Evolutionary conservation across 2,113 vertebrate genomes (phyloP), one percentile per base, ranked within the genome.

Genomic region (Sorex araneus): DNA sequence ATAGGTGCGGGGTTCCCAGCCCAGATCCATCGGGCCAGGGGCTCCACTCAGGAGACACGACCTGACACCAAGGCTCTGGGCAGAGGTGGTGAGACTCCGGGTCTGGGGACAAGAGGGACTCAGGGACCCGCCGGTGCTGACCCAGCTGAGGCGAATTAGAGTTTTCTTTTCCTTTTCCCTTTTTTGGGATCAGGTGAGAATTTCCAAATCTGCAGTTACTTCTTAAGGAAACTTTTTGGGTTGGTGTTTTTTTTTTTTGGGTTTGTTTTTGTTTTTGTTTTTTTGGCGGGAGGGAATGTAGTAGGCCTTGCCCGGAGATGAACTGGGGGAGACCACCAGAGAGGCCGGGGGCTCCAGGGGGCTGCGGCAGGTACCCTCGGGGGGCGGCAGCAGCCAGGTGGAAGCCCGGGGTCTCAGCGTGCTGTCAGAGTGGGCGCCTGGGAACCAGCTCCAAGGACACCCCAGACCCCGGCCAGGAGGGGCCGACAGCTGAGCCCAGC

Each of bases 41-140:
- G 89, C 93, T 91, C 86, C 43, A 40, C 69, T 87, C 76, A 86
- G 92, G 89, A 87, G 91, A 91, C 50, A 76, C 11, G 76, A 76
- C 83, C 3, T 28, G 64, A 28, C 3, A 0, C 40, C 57, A 23
- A 43, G 50, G 64, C 86, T 85, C 67, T 34, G 32, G 70, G 71
- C 83, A n/a, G 47, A 12, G 47, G 95, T 86, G 95, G 86, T 92
- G 95, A 97, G 96, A 87, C 87, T 9, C 28, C 8, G 28, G 64
- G 25, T 28, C 64, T 66, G 36, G 79, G 60, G 84, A 90, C 18
- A 21, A 89, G 19, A 47, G 83, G 64, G 54, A 8, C 12, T 28
- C 34, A 1, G 28, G 40, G 50, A 54, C 63, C 47, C 50, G 15
- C 18, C 8, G 8, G 27, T 6, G 64, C 8, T 66, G 23, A 27